Percentiles rank a stretch among this genome's conserved stretches.
Conservation (phyloP, 2,888 invertebrate species). For the Tenthredo mesomela region DNA sequence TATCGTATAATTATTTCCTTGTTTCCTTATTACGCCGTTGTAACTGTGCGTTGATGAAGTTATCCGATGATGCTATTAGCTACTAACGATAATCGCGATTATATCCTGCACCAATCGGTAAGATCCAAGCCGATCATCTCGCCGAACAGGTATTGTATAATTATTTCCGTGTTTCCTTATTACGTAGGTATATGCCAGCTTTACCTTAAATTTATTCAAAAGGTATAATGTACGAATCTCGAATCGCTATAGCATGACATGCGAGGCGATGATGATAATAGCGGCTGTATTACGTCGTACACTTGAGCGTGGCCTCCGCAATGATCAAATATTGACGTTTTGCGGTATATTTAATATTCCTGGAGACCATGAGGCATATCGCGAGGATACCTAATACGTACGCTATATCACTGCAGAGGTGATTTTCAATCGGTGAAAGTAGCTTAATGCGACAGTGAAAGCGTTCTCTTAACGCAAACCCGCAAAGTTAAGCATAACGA, state of each 20-base stretch:
- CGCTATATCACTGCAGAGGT: neutral
- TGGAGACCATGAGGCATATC: neutral
- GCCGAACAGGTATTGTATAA: neutral
- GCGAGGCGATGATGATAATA: neutral
- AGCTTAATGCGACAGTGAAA: conserved; percentile 23
- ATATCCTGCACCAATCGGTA: neutral
- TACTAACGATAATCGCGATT: neutral
- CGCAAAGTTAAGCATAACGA: conserved; percentile 12
- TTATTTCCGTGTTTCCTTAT: neutral
- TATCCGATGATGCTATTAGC: neutral
- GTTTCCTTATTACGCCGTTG: neutral
- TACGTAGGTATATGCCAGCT: neutral
- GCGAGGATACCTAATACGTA: neutral
- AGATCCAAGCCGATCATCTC: neutral
- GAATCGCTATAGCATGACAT: neutral
- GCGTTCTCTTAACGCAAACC: neutral
- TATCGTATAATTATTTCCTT: neutral
- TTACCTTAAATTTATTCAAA: conserved; percentile 2
- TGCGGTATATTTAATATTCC: neutral
- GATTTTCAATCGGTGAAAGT: conserved; percentile 40
- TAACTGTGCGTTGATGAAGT: neutral
- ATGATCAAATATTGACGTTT: neutral
- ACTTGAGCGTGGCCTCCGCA: neutral
- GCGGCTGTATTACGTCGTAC: neutral
- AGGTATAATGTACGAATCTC: neutral